Evolutionary conservation across 2,888 invertebrate species (phyloP).

Genomic region (Sturmia bella): DNA sequence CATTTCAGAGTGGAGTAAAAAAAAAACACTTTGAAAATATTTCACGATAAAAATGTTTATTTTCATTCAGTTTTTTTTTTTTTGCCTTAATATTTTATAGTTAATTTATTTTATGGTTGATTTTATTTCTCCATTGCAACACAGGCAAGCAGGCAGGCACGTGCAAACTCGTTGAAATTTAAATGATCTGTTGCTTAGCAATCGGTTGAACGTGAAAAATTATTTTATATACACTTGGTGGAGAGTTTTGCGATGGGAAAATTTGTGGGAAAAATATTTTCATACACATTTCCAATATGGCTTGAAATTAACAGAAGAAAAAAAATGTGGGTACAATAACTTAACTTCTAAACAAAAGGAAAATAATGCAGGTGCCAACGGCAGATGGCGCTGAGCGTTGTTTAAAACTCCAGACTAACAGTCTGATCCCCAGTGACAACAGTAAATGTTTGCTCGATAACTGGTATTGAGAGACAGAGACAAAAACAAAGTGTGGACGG

Average conservation of each 20-base stretch:
- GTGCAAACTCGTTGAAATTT: slow-evolving; percentile 45
- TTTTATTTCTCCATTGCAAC: slow-evolving; percentile 30
- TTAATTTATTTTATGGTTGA: slow-evolving; percentile 26
- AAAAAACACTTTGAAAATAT: slow-evolving; percentile 28
- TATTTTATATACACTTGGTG: slow-evolving; percentile 1
- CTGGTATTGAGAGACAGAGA: too few relatives aligned
- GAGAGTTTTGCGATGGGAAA: slow-evolving; percentile 28
- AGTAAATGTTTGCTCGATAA: too few relatives aligned
- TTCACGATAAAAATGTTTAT: slow-evolving; percentile 46
- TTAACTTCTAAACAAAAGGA: too few relatives aligned
- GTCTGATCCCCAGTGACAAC: too few relatives aligned
- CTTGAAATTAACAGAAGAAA: too few relatives aligned
- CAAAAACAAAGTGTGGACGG: too few relatives aligned
- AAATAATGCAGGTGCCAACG: too few relatives aligned
- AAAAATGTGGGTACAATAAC: not conserved
- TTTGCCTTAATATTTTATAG: slow-evolving; percentile 8
- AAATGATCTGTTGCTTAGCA: slow-evolving; percentile 25
- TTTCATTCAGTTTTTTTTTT: slow-evolving; percentile 38
- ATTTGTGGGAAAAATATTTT: too few relatives aligned
- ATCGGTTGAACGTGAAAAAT: slow-evolving; percentile 41
- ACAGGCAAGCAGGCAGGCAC: slow-evolving; percentile 42
- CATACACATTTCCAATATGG: too few relatives aligned
- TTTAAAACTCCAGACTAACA: too few relatives aligned
- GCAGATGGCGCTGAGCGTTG: too few relatives aligned
- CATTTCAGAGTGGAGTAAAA: not conserved